Conservation (phyloP, 2,797 vertebrate species). For the Anguilla pacifica region DNA sequence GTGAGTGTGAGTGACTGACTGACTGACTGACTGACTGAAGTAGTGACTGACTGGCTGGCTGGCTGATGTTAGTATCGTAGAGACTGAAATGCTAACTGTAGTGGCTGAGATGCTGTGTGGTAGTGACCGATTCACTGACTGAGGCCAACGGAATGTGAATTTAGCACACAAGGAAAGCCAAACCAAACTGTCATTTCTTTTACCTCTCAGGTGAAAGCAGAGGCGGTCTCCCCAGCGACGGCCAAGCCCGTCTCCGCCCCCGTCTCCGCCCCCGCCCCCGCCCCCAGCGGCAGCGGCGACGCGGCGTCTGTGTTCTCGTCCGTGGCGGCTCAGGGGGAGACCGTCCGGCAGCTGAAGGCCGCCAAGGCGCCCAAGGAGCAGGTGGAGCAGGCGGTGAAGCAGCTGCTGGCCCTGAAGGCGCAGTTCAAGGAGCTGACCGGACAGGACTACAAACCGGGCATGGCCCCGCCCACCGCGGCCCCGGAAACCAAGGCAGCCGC, state of each 20-base stretch:
- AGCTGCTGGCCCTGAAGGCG: conserved; percentile 78
- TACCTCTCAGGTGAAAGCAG: conserved; percentile 40
- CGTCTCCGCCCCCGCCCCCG: not conserved
- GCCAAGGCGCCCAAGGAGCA: conserved; percentile 87
- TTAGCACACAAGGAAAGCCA: not conserved
- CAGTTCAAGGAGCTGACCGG: conserved; percentile 74
- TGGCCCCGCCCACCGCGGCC: conserved; percentile 60
- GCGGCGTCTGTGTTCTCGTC: conserved; percentile 70
- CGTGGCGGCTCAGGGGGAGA: conserved; percentile 82
- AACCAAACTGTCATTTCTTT: not conserved
- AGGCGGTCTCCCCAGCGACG: conserved; percentile 47
- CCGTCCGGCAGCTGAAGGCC: conserved; percentile 84
- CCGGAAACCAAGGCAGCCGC: conserved; percentile 46
- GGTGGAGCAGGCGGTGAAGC: conserved; percentile 84
- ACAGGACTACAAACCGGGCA: conserved; percentile 80
- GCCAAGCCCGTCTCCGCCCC: conserved; percentile 38
- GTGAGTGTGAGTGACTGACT: conserved; percentile 54
- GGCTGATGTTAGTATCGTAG: too few relatives aligned
- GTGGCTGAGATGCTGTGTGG: not conserved
- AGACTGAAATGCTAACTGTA: too few relatives aligned
- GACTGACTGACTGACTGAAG: not conserved
- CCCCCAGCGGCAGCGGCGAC: conserved; percentile 47
- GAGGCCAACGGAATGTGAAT: not conserved
- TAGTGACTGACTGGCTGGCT: not conserved
- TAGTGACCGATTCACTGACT: not conserved